Base-by-base conservation (phyloP, 2,113 vertebrate species). In the Sapayoa aenigma region DNA sequence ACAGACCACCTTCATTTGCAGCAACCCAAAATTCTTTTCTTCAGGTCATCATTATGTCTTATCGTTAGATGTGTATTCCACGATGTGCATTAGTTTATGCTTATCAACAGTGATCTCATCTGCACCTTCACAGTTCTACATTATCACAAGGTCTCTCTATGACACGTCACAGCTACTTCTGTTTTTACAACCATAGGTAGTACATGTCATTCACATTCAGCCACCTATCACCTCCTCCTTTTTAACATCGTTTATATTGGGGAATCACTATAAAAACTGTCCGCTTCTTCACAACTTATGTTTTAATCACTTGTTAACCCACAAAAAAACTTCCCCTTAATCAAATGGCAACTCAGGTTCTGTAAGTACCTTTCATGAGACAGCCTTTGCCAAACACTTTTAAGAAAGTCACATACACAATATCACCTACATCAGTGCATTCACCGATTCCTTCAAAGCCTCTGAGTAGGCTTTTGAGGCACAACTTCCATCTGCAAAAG, bases 371-470 rank as follows among this genome's bases (percentile, higher is more conserved):
- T 82, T 84, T 74, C 39, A n/a, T 19, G 60, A 68, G 9, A 60
- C 46, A 65, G 62, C 30, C 44, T 93, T 85, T 65, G 28, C 41
- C n/a, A 85, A 76, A 60, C 0, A 6, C 9, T 73, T 82, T 63
- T 58, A 55, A 35, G 78, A 85, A 93, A 67, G 27, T 12, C 52
- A 55, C 75, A 63, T 50, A 23, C 25, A 80, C 16, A 33, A 9
- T 19, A 53, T 63, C 56, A 46, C 8, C 1, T 10, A n/a, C 47
- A 31, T 50, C 46, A 63, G 5, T 0, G 0, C 7, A 3, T 12
- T 62, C 37, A 5, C 33, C 28, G 42, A 56, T 66, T 63, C 60
- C 33, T 84, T 92, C 73, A 50, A 84, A 84, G 31, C 46, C 22
- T 92, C 47, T 58, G 28, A n/a, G 28, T 4, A 77, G 21, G 50